Evolutionary conservation across 92 coral and sea anemone genomes (phyloP).

Genomic region (Actinernus sp.): DNA sequence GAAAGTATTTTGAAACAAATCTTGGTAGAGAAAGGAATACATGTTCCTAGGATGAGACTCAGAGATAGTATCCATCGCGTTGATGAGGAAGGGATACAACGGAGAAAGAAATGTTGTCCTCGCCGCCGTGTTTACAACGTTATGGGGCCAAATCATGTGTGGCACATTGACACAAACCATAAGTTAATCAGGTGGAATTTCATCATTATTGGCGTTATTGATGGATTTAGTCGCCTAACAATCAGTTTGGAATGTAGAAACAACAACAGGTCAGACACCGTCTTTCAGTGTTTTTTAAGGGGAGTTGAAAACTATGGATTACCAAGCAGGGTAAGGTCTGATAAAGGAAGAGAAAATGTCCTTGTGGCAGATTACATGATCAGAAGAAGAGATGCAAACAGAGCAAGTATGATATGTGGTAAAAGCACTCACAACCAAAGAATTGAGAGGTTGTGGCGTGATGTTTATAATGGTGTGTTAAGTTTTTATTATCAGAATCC

Average conservation of each 20-base stretch:
- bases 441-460: too few species aligned
- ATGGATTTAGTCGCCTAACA: constrained; percentile 56
- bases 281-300: constrained; percentile 17
- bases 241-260: constrained; percentile 46
- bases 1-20: constrained; percentile 39
- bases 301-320: constrained; percentile 25
- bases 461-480: too few species aligned
- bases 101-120: constrained; percentile 28
- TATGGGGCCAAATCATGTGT: constrained; percentile 45
- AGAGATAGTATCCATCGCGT: too few species aligned
- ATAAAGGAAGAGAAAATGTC: too few species aligned
- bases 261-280: constrained; percentile 46
- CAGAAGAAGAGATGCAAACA: too few species aligned
- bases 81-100: constrained; percentile 36
- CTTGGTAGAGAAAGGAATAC: constrained; percentile 37
- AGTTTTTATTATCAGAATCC: too few species aligned
- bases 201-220: constrained; percentile 43
- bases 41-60: constrained; percentile 36
- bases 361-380: too few species aligned
- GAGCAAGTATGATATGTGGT: too few species aligned
- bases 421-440: too few species aligned
- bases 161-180: constrained; percentile 56
- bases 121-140: constrained; percentile 48
- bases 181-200: constrained; percentile 39
- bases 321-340: too few species aligned